Base-by-base conservation (phyloP, 2,888 invertebrate species). In the Apamea monoglypha region DNA sequence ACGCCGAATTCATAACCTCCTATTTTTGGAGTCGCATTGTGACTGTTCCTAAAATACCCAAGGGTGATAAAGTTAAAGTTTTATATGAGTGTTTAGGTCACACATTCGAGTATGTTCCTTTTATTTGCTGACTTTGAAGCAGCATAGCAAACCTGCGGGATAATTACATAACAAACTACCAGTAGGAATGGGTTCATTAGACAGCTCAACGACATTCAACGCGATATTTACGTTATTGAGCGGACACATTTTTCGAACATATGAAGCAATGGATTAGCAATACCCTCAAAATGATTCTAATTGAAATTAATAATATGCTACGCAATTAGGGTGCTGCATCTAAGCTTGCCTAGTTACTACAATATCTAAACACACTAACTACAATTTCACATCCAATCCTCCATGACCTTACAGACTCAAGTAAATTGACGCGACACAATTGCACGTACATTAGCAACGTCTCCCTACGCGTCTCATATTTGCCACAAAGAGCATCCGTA, bases 401-500 rank as follows among this genome's bases (percentile, higher is more conserved):
- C n/a, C 70, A 64, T 63, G 40, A 70, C 69, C 68, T 40, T 70
- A 56, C 25, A 67, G 10, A 29, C 67, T 69, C n/a, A 74, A 64
- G 63, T 81, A 79, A 87, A 78, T 76, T 82, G 72, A 76, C 77
- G 71, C 78, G 50, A 44, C 71, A 76, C 75, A 84, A 82, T 82
- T 78, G 47, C 25, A 69, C 74, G 2, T 44, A 75, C 59, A 74
- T 70, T 25, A 81, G 56, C 76, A 74, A 12, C 63, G 63, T 67
- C 83, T 76, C 72, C 53, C 75, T 76, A 78, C 87, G 76, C 71
- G 83, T 87, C 89, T 90, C 86, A 85, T 81, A 83, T 89, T 89
- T 88, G 78, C 85, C 84, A 91, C 92, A 91, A 92, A 91, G 91
- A 90, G 81, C 91, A 91, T 93, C 91, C 91, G 90, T 81, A 81